A percentile compares a stretch with the other conserved stretches of the same genome.
These are phyloP conservation scores for Cuculus canorus DNA, from an alignment of 2,797 vertebrate species.

Conservation along the genomic window DNA sequence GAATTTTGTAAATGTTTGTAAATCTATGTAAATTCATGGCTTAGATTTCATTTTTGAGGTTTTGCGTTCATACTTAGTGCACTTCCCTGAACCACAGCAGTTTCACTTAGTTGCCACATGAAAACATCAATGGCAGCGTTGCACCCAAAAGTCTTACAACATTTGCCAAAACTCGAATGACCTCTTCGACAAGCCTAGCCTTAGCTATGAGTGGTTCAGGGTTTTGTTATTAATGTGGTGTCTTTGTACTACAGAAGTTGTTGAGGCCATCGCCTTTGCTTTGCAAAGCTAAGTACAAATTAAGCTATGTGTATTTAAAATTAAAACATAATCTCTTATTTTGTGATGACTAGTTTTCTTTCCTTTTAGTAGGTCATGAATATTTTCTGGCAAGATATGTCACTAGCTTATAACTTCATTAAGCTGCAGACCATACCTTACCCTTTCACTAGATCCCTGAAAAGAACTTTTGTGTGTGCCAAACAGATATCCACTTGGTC, in stretches of 20 bases:
- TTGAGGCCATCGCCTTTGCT: neutral
- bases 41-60: conserved; percentile 1
- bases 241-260: conserved; percentile 15
- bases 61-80: neutral
- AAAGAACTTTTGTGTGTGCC: conserved; percentile 67
- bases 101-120: conserved; percentile 26
- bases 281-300: neutral
- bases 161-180: conserved; percentile 31
- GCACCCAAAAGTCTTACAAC: neutral
- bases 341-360: conserved; percentile 20
- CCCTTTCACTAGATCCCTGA: conserved; percentile 62
- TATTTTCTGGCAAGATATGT: conserved; percentile 68
- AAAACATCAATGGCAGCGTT: neutral
- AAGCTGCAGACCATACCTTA: conserved; percentile 67
- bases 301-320: neutral
- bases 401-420: conserved; percentile 69
- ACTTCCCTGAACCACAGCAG: neutral
- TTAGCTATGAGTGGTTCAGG: neutral
- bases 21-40: neutral
- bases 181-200: conserved; percentile 16
- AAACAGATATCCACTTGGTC: conserved; percentile 69
- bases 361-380: conserved; percentile 20
- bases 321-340: neutral
- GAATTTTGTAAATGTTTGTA: conserved; percentile 24
- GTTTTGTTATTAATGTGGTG: neutral